Percentiles rank a stretch among this genome's conserved stretches.
These are phyloP conservation scores for Todiramphus saurophagus DNA, from an alignment of 2,113 vertebrate species.

Conservation along the genomic window DNA sequence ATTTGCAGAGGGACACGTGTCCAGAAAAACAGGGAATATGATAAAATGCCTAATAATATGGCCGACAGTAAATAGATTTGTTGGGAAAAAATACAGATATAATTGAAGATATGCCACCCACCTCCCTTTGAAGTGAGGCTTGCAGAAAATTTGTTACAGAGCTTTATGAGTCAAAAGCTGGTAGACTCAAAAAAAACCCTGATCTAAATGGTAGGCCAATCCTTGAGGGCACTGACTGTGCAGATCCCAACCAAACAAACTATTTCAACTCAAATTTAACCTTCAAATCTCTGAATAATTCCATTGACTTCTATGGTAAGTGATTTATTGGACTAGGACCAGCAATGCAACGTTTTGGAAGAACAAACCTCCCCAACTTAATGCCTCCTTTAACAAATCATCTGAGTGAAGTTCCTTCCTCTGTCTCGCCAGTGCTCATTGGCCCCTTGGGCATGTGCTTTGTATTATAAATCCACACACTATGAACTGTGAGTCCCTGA, in stretches of 20 bases:
- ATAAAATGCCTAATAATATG: not conserved
- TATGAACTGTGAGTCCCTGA: not conserved
- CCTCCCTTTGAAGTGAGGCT: not conserved
- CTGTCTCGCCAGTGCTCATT: not conserved
- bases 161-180: not conserved
- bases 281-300: not conserved
- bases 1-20: not conserved
- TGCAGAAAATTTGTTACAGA: not conserved
- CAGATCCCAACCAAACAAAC: not conserved
- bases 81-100: not conserved
- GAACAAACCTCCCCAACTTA: not conserved
- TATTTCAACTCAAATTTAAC: not conserved
- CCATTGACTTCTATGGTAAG: not conserved
- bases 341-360: not conserved
- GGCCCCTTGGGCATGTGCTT: not conserved
- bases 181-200: not conserved
- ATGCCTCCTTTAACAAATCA: conserved; percentile 14
- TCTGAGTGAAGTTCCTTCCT: not conserved
- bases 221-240: not conserved
- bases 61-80: not conserved
- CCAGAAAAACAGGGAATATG: not conserved
- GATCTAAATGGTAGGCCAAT: not conserved
- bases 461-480: not conserved
- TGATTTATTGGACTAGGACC: not conserved
- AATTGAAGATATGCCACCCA: not conserved